Percentiles rank a stretch among this genome's conserved stretches.
Conservation (phyloP, 1,140 invertebrate species). For the Helicoverpa zea region DNA sequence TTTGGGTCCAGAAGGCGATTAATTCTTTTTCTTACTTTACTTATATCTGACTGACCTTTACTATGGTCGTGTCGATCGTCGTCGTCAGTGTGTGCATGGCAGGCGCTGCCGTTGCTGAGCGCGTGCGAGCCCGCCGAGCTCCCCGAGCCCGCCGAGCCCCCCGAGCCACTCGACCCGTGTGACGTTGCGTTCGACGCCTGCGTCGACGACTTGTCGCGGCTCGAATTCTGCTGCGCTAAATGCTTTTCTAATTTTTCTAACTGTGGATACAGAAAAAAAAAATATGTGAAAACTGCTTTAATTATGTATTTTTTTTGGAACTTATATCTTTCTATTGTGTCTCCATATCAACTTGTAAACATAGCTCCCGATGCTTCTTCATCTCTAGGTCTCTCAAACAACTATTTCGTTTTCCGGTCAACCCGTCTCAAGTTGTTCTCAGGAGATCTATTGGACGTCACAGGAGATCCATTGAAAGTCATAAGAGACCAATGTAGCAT, state of each 20-base stretch:
- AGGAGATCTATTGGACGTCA: no score
- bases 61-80: slow-evolving; percentile 66
- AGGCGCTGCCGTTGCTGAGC: slow-evolving; percentile 71
- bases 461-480: no score
- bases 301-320: not conserved
- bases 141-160: not conserved
- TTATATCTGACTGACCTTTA: slow-evolving; percentile 56
- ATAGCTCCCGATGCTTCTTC: no score
- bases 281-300: not conserved
- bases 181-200: slow-evolving; percentile 42
- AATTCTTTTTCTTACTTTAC: no score
- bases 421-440: no score
- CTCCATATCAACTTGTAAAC: no score
- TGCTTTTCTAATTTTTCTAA: slow-evolving; percentile 77
- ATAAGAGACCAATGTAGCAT: no score
- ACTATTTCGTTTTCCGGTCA: no score
- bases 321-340: not conserved
- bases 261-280: slow-evolving; percentile 60
- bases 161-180: not conserved
- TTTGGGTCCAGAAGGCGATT: no score
- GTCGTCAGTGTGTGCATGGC: slow-evolving; percentile 55
- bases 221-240: slow-evolving; percentile 54
- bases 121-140: slow-evolving; percentile 61
- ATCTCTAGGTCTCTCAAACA: no score
- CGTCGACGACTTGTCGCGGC: slow-evolving; percentile 54